phyloP scores from a whole-genome alignment of 1,140 invertebrate species.

The Orchestia grillus region DNA sequence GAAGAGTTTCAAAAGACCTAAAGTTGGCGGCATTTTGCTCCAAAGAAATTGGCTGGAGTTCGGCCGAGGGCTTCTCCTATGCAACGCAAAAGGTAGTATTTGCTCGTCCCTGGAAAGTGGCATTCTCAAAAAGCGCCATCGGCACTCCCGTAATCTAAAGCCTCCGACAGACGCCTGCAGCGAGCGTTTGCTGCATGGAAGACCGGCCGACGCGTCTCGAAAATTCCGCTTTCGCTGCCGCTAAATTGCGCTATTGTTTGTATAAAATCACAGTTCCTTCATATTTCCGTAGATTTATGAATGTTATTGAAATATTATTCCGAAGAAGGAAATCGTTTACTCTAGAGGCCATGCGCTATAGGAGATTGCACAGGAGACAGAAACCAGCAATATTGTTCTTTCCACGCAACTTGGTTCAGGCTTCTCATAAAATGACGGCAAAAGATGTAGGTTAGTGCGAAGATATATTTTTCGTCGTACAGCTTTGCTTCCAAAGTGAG shows the following conservation, averaged over 20 bases:
- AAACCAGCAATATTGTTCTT: no score
- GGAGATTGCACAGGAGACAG: no score
- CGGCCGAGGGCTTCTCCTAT: slow-evolving; percentile 39
- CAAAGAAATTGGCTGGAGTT: slow-evolving; percentile 50
- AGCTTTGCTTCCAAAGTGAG: no score
- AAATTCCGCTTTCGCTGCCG: neutral
- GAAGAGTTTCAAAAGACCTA: slow-evolving; percentile 31
- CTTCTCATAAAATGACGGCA: no score
- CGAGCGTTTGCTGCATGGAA: neutral
- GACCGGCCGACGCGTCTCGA: neutral
- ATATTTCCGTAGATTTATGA: neutral
- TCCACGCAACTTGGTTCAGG: no score
- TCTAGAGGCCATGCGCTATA: no score
- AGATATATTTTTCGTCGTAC: no score
- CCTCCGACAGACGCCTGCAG: neutral
- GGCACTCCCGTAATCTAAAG: slow-evolving; percentile 14
- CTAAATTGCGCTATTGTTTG: neutral
- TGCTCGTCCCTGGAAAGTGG: neutral
- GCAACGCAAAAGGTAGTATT: slow-evolving; percentile 55
- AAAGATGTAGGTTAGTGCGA: no score
- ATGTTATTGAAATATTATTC: neutral
- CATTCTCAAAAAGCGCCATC: neutral
- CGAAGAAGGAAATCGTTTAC: neutral
- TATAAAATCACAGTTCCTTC: neutral
- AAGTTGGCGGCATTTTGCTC: slow-evolving; percentile 50